Evolutionary conservation across 2,797 vertebrate species (phyloP).

Genomic region (Linurgus olivaceus): DNA sequence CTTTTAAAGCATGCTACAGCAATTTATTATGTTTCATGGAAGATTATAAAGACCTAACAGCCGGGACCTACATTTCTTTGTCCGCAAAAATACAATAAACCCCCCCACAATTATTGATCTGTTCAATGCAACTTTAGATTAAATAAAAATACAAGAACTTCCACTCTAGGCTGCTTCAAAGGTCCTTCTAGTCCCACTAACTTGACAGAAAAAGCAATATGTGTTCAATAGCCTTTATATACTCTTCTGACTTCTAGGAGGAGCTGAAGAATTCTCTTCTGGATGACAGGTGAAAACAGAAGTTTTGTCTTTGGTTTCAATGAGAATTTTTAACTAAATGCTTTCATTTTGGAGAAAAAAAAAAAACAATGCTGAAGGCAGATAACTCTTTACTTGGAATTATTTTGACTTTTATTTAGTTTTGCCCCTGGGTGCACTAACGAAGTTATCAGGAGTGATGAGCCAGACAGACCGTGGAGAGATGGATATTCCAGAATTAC

Average conservation of each 20-base stretch:
- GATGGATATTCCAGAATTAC: neutral
- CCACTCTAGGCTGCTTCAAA: neutral
- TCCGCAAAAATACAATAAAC: neutral
- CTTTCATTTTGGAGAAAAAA: neutral
- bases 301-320: neutral
- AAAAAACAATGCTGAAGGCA: neutral
- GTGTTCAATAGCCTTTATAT: too few relatives aligned
- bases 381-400: neutral
- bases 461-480: neutral
- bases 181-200: neutral
- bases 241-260: neutral
- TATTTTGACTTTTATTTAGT: neutral
- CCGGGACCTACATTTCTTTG: neutral
- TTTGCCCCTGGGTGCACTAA: neutral
- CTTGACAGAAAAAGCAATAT: neutral
- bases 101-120: neutral
- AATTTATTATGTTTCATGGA: neutral
- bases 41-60: neutral
- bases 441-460: neutral
- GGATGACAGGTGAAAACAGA: neutral
- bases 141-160: neutral
- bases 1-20: neutral
- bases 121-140: neutral
- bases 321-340: neutral
- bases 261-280: neutral